These are phyloP conservation scores for Deroplatys truncata DNA, from an alignment of 2,888 invertebrate genomes.

Conservation along the genomic window DNA sequence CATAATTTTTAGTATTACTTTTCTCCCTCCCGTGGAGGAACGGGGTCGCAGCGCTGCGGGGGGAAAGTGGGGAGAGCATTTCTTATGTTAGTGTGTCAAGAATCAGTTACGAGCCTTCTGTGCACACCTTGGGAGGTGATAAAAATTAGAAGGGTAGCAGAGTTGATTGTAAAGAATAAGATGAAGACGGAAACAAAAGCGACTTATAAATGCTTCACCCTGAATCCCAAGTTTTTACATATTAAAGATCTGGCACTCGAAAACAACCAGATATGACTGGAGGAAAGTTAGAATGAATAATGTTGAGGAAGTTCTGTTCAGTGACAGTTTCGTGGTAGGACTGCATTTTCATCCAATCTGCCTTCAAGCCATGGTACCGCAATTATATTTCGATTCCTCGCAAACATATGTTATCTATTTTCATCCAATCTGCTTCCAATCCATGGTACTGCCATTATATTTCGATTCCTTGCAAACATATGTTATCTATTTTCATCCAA, in stretches of 20 bases:
- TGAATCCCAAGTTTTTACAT: neutral
- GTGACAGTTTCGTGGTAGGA: no score
- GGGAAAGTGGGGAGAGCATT: neutral
- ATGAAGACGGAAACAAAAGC: neutral
- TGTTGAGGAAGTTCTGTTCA: no score
- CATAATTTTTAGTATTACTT: constrained; percentile 23
- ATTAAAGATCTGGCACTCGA: neutral
- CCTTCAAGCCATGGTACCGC: no score
- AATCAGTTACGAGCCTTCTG: neutral
- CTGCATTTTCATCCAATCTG: no score
- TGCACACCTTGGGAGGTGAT: constrained; percentile 18
- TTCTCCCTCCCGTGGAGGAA: neutral
- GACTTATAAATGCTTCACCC: neutral
- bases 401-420: no score
- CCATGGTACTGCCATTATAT: no score
- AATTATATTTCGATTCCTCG: no score
- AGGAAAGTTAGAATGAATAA: no score
- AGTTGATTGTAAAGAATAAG: neutral
- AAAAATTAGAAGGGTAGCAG: constrained; percentile 10
- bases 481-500: no score
- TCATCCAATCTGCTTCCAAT: no score
- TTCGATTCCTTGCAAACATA: no score
- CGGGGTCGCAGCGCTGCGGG: neutral
- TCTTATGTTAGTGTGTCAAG: neutral
- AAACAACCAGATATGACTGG: neutral